A percentile compares a stretch with the other conserved stretches of the same genome.
Conservation (phyloP, 2,797 vertebrate genomes). For the Poeciliopsis turneri region DNA sequence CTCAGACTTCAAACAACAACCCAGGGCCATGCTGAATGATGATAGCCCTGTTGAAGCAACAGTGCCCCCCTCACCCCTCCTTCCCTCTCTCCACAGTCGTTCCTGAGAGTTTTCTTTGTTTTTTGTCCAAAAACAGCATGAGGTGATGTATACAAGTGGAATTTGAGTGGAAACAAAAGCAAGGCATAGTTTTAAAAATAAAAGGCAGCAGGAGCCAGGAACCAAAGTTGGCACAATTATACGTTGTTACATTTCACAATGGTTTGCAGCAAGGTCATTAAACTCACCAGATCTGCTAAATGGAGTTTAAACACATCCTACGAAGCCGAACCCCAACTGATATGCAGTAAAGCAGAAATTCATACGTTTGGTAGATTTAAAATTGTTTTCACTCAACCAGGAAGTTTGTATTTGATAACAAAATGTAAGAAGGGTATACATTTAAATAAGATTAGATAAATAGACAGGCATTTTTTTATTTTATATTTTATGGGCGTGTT, state of each 20-base stretch:
- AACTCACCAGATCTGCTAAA: background rate
- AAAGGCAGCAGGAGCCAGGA: background rate
- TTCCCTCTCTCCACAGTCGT: background rate
- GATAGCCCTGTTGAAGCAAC: background rate
- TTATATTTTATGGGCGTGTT: no score
- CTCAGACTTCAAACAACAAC: constrained; percentile 4
- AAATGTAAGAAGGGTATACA: background rate
- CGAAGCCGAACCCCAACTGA: background rate
- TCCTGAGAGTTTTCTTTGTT: background rate
- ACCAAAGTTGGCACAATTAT: background rate
- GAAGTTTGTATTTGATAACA: background rate
- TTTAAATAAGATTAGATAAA: background rate
- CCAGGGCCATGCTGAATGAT: background rate
- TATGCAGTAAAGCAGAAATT: background rate
- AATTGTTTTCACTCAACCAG: background rate
- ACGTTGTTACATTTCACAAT: constrained; percentile 1
- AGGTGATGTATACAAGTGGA: background rate
- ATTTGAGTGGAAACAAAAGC: background rate
- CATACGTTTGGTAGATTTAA: background rate
- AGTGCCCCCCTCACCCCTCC: background rate
- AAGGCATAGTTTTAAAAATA: background rate
- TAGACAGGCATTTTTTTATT: background rate
- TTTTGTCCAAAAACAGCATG: background rate
- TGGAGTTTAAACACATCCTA: background rate
- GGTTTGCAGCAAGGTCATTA: background rate